phyloP scores from a whole-genome alignment of 1,140 invertebrate species.

The Olivierus martensii region DNA sequence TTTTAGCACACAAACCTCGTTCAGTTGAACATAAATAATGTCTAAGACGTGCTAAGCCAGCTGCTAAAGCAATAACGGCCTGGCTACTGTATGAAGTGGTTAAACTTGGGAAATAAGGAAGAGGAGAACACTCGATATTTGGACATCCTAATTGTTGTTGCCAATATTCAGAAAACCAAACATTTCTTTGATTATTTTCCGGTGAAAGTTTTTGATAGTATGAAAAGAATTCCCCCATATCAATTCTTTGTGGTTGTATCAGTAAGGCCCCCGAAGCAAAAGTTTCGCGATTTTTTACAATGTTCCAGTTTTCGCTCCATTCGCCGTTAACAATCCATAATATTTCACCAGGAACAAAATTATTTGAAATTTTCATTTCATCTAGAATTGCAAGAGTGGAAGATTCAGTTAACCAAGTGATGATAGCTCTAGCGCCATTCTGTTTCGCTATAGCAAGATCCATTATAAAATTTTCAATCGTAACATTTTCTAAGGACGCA shows the following conservation, averaged over 20 bases:
- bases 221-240: constrained; percentile 21
- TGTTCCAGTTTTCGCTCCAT: constrained; percentile 11
- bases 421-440: constrained; percentile 15
- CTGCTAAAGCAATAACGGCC: constrained; percentile 25
- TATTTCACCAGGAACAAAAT: too few species aligned
- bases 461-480: constrained; percentile 2
- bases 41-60: constrained; percentile 23
- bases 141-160: constrained; percentile 26
- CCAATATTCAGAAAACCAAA: constrained; percentile 34
- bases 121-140: constrained; percentile 19
- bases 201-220: constrained; percentile 24
- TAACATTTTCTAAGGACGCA: not conserved
- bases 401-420: constrained; percentile 16
- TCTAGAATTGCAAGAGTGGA: constrained; percentile 21
- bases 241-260: constrained; percentile 5
- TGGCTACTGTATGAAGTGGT: constrained; percentile 32
- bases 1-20: constrained; percentile 24
- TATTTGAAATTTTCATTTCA: too few species aligned
- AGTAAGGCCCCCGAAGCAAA: constrained; percentile 9
- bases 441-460: constrained; percentile 5
- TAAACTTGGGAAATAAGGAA: constrained; percentile 28
- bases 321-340: constrained; percentile 13
- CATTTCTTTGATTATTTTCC: constrained; percentile 28
- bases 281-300: constrained; percentile 8
- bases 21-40: constrained; percentile 23